Conservation (phyloP, 64 coral and sea anemone species). For the Actinia tenebrosa region DNA sequence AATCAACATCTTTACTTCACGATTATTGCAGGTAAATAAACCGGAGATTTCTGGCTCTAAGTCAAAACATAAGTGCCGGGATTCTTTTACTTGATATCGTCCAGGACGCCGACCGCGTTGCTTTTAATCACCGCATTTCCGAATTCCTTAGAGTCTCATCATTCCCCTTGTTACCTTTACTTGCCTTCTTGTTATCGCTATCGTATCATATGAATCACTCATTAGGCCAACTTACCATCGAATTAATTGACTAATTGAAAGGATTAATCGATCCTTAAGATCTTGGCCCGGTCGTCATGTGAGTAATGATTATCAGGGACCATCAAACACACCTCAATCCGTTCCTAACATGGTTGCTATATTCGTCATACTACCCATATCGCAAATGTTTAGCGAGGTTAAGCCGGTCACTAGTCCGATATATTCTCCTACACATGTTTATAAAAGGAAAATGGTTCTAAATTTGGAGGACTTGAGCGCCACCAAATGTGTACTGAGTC, state of each 20-base stretch:
- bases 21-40: background rate
- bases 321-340: slow-evolving; percentile 4
- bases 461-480: background rate
- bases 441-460: background rate
- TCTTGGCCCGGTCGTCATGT: background rate
- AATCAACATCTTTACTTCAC: background rate
- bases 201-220: background rate
- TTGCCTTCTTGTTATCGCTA: background rate
- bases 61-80: background rate
- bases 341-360: background rate
- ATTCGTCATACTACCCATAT: background rate
- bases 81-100: background rate
- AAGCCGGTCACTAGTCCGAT: background rate
- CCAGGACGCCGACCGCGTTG: background rate
- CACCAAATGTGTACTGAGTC: background rate
- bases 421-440: background rate
- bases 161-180: background rate
- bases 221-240: background rate
- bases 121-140: background rate
- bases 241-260: slow-evolving; percentile 7
- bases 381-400: background rate
- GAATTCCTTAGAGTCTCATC: background rate
- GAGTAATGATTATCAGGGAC: background rate
- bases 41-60: background rate
- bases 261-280: background rate